Evolutionary conservation across 2,797 vertebrate genomes (phyloP).

Genomic region (Sebastes jordani): DNA sequence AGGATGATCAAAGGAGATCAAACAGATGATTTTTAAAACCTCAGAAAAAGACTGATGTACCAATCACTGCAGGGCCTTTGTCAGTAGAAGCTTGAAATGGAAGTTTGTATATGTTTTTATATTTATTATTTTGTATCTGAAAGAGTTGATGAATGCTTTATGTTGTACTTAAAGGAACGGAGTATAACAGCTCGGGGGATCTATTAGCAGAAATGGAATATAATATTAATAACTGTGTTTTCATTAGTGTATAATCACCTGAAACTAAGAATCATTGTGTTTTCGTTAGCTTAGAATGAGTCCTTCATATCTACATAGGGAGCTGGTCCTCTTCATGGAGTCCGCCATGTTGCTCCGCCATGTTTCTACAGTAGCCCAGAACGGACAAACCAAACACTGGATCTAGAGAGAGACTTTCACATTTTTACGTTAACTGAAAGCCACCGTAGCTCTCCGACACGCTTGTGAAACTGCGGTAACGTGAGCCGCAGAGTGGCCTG

Average conservation of each 20-base stretch:
- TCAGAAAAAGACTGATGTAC: slow-evolving; percentile 33
- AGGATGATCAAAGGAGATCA: slow-evolving; percentile 66
- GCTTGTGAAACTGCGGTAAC: too few species aligned
- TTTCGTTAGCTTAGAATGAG: neutral
- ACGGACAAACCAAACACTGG: too few species aligned
- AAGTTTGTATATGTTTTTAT: neutral
- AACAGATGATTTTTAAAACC: slow-evolving; percentile 57
- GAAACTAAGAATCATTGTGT: neutral
- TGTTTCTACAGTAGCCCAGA: neutral
- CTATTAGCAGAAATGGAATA: neutral
- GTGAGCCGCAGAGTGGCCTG: too few species aligned
- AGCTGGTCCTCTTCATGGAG: too few species aligned
- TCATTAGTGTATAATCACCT: neutral
- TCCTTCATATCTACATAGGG: accelerated
- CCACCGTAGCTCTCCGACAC: too few species aligned
- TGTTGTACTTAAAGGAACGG: neutral
- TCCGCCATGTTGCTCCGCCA: too few species aligned
- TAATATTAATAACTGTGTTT: neutral
- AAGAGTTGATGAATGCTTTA: neutral
- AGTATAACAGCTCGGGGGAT: neutral
- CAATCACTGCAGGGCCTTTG: slow-evolving; percentile 9
- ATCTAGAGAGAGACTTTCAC: too few species aligned
- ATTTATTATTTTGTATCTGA: neutral
- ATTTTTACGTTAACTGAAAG: too few species aligned
- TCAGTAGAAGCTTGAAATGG: neutral